These are phyloP conservation scores for Kuschelorhynchus macadamiae DNA, from an alignment of 2,888 invertebrate genomes.

Conservation along the genomic window DNA sequence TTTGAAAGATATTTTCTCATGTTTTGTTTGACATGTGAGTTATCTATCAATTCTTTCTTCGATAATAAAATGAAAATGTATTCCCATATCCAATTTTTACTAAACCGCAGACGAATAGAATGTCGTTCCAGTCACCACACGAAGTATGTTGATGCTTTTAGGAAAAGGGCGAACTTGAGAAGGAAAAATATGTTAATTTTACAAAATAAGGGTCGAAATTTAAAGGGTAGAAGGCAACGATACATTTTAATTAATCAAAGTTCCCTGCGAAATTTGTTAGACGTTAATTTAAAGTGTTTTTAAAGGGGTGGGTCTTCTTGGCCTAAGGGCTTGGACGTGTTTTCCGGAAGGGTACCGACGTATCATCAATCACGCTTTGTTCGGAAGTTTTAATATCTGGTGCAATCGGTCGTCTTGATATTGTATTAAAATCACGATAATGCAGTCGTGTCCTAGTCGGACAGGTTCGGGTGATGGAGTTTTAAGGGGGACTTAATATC, in stretches of 20 bases:
- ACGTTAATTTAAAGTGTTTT: slow-evolving; percentile 53
- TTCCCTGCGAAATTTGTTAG: slow-evolving; percentile 54
- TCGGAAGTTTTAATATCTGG: slow-evolving; percentile 25
- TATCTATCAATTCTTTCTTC: too few species aligned
- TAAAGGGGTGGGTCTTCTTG: slow-evolving; percentile 29
- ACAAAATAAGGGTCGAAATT: slow-evolving; percentile 21
- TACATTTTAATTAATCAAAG: slow-evolving; percentile 55
- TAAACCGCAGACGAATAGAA: slow-evolving; percentile 2
- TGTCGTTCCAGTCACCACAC: slow-evolving; percentile 7
- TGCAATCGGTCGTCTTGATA: slow-evolving; percentile 35
- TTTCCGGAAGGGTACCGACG: slow-evolving; percentile 50
- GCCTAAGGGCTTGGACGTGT: slow-evolving; percentile 54
- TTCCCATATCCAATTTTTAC: too few species aligned
- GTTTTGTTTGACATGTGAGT: too few species aligned
- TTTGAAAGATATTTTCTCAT: too few species aligned
- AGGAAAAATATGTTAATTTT: slow-evolving; percentile 30
- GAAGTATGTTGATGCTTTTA: slow-evolving; percentile 14
- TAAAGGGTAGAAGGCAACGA: slow-evolving; percentile 30
- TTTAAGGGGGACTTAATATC: too few species aligned
- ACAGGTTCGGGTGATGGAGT: neutral
- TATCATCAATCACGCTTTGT: slow-evolving; percentile 33
- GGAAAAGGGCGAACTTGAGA: slow-evolving; percentile 3
- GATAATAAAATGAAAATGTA: too few species aligned
- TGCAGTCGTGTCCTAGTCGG: slow-evolving; percentile 13
- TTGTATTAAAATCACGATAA: slow-evolving; percentile 24